A percentile compares a stretch with the other conserved stretches of the same genome.
Conservation (phyloP, 1,140 invertebrate genomes). For the Formica selysi region DNA sequence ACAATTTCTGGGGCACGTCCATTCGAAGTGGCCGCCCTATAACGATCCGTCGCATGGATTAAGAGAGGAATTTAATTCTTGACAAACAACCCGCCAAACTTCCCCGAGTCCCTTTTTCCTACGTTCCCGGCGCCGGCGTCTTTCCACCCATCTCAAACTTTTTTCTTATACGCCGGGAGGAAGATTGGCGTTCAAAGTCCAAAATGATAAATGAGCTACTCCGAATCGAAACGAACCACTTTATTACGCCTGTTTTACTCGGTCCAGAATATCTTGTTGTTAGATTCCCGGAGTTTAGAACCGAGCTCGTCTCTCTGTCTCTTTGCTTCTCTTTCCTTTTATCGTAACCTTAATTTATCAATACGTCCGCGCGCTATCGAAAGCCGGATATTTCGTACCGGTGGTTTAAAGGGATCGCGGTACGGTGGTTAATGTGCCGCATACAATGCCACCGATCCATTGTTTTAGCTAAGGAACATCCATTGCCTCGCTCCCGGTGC, state of each 20-base stretch:
- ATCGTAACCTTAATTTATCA: constrained; percentile 63
- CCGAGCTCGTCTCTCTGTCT: constrained; percentile 13
- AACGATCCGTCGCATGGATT: constrained; percentile 62
- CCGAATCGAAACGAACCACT: constrained; percentile 69
- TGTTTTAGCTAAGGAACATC: constrained; percentile 54
- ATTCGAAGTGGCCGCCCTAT: constrained; percentile 26
- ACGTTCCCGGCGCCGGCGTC: constrained; percentile 18
- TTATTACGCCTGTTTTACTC: background rate
- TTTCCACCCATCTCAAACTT: constrained; percentile 16
- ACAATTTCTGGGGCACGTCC: constrained; percentile 52
- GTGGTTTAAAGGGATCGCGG: constrained; percentile 40
- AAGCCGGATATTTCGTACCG: constrained; percentile 56
- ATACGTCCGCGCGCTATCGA: constrained; percentile 36
- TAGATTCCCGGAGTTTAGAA: background rate
- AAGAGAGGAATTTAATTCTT: constrained; percentile 73
- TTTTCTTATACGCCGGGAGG: constrained; percentile 52
- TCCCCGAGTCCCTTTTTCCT: constrained; percentile 37
- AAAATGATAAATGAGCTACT: constrained; percentile 72
- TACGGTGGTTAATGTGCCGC: constrained; percentile 18
- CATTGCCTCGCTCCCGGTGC: constrained; percentile 10
- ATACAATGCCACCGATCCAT: constrained; percentile 47
- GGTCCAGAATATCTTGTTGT: background rate
- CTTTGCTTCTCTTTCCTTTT: constrained; percentile 41
- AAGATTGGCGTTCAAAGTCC: constrained; percentile 71
- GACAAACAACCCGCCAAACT: constrained; percentile 69